A percentile compares a stretch with the other conserved stretches of the same genome.
phyloP scores from a whole-genome alignment of 2,888 invertebrate genomes.

The Frankliniella fusca region DNA sequence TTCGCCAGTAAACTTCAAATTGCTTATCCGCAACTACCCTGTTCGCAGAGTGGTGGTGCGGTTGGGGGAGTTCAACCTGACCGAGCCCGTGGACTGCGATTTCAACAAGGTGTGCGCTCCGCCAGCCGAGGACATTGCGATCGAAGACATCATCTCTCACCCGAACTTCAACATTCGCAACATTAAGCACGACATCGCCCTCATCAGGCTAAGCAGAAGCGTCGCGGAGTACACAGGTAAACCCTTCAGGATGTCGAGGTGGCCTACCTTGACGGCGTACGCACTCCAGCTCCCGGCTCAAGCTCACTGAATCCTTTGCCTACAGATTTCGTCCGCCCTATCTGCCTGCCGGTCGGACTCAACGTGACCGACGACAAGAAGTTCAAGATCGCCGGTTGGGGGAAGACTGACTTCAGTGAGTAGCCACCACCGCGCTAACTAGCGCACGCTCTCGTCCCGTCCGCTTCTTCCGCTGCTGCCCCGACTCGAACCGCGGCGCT shows the following conservation, averaged over 20 bases:
- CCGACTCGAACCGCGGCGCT: neutral
- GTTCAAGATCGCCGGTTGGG: constrained; percentile 40
- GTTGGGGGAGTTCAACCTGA: constrained; percentile 34
- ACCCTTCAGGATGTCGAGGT: too few species aligned
- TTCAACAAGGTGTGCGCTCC: constrained; percentile 10
- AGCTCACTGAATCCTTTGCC: neutral
- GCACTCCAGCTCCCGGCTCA: too few species aligned
- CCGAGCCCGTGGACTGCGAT: constrained; percentile 32
- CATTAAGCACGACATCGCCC: constrained; percentile 41
- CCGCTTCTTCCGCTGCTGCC: too few species aligned
- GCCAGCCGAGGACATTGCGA: constrained; percentile 30
- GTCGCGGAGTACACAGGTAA: constrained; percentile 27
- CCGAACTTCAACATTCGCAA: constrained; percentile 37
- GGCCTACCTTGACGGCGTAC: too few species aligned
- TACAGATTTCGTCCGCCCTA: constrained; percentile 38
- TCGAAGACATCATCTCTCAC: constrained; percentile 40
- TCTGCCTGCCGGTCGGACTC: constrained; percentile 40
- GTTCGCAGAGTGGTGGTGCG: constrained; percentile 32
- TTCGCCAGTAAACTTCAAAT: neutral
- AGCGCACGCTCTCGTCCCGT: too few species aligned
- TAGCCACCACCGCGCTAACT: neutral
- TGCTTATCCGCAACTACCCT: neutral
- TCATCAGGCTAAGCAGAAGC: constrained; percentile 38
- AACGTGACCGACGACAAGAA: constrained; percentile 33
- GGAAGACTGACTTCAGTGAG: constrained; percentile 39